phyloP scores from a whole-genome alignment of 2,797 vertebrate species.

The Cirrhinus molitorella region DNA sequence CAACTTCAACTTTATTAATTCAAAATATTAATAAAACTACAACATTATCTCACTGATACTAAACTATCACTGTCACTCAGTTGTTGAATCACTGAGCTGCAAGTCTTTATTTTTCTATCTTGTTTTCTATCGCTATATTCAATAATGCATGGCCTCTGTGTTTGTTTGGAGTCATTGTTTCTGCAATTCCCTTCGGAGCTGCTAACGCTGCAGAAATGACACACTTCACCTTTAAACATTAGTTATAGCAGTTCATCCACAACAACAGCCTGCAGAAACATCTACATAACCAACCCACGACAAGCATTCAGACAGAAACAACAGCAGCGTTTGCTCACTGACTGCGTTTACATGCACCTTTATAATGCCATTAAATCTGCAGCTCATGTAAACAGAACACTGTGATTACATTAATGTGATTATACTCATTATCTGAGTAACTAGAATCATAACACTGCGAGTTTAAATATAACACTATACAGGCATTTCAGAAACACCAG shows the following conservation, averaged over 20 bases:
- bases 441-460: not conserved
- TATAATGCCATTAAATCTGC: not conserved
- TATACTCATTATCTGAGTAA: not conserved
- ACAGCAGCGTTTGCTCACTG: too few relatives aligned
- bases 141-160: not conserved
- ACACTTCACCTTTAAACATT: not conserved
- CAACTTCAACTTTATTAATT: not conserved
- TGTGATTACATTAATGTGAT: not conserved
- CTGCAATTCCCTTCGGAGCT: not conserved
- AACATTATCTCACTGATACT: not conserved
- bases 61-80: not conserved
- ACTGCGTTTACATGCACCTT: not conserved
- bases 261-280: not conserved
- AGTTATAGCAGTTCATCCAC: not conserved
- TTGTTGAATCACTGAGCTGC: too few relatives aligned
- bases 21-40: not conserved
- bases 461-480: not conserved
- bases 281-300: not conserved
- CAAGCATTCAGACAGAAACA: not conserved
- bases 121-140: not conserved
- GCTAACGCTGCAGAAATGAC: not conserved
- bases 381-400: not conserved
- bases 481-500: not conserved
- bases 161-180: not conserved
- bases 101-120: too few relatives aligned